Evolutionary conservation across 1,140 invertebrate genomes (phyloP), one percentile per base, ranked within the genome.

Genomic region (Brachionus calyciflorus): DNA sequence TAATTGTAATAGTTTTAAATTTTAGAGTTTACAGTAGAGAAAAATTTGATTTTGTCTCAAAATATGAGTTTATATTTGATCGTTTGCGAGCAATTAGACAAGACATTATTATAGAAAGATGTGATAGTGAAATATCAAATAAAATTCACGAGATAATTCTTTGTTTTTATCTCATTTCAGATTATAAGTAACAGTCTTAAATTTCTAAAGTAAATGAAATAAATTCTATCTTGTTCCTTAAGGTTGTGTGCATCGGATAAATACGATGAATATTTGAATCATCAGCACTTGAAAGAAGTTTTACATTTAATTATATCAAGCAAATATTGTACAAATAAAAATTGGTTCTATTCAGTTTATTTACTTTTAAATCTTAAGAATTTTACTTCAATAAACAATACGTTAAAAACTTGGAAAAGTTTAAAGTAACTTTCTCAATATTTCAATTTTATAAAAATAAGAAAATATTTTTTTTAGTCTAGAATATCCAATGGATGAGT

Each of bases 201-300:
- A 46, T 5, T 46, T 14, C 14, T 14, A 46, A 46, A 46, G 33
- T 37, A 3, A 37, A 37, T 9, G 33, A 3, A 9, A 9, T 37
- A 5, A 5, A 37, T 5, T 37, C 9, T 5, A 37, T 5, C 33
- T 5, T 37, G 33, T 37, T 9, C 3, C 14, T 46, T 14, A 46
- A 46, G n/a, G 14, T 4, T 65, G 12, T 65, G 60, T 5, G 24
- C 17, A 40, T 65, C 33, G 2, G 21, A 65, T 44, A 65, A 44
- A 65, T 65, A 65, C 44, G 60, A 65, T 28, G 60, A 65, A 65
- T 65, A 30, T 19, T 44, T 65, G 37, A 65, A 65, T 14, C 44
- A 19, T 65, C 60, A 65, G 21, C 60, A 65, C 44, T 17, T 65
- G 24, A 65, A 65, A n/a, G 60, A 65, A 46, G 60, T 65, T 41